Evolutionary conservation across 2,113 vertebrate species (phyloP).

Genomic region (Nerophis lumbriciformis): DNA sequence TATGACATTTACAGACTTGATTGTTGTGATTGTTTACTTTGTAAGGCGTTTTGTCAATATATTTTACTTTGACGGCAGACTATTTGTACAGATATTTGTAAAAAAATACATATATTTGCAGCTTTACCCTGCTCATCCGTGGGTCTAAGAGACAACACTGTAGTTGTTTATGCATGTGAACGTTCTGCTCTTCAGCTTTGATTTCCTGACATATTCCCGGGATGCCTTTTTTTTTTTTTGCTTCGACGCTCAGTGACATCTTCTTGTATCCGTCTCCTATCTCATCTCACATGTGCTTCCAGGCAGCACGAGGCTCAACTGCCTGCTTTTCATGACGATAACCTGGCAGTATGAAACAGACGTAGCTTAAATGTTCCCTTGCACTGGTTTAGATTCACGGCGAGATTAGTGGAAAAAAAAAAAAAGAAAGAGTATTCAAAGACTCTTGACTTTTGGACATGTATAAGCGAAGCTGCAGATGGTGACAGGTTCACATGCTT

Average conservation of each 20-base stretch:
- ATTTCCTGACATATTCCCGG: constrained; percentile 72
- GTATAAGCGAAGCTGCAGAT: constrained; percentile 10
- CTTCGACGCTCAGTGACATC: constrained; percentile 67
- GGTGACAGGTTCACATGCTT: constrained; percentile 21
- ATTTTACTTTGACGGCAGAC: constrained; percentile 45
- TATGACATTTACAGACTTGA: constrained; percentile 37
- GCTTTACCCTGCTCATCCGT: constrained; percentile 45
- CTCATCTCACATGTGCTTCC: constrained; percentile 67
- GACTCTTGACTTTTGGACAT: constrained; percentile 35
- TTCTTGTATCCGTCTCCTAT: constrained; percentile 67
- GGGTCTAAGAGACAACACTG: constrained; percentile 46
- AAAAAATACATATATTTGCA: constrained; percentile 39
- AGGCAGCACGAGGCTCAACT: constrained; percentile 55
- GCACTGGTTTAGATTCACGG: constrained; percentile 42
- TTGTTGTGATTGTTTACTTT: constrained; percentile 29
- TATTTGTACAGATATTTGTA: constrained; percentile 49
- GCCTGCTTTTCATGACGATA: constrained; percentile 65
- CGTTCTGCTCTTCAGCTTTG: constrained; percentile 68
- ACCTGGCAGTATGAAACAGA: constrained; percentile 58
- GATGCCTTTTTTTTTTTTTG: constrained; percentile 65
- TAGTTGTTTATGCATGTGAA: constrained; percentile 67
- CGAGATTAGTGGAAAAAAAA: no score
- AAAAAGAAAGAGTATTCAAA: no score
- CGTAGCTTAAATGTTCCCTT: constrained; percentile 50
- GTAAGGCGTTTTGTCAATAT: constrained; percentile 29